phyloP scores from a whole-genome alignment of 2,797 vertebrate genomes.

The Enteromius paludinosus region DNA sequence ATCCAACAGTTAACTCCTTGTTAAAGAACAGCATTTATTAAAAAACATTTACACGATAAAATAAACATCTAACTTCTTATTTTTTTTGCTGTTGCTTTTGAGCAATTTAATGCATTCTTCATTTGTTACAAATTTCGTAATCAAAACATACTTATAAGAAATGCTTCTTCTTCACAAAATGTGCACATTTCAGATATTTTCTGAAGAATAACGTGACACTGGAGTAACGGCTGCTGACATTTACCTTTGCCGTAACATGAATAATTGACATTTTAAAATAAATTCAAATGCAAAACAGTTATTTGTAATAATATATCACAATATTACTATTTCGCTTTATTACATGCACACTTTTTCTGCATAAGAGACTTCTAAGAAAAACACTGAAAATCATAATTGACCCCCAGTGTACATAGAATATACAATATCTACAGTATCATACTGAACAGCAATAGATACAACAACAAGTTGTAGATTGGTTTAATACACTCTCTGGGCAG shows the following conservation, averaged over 20 bases:
- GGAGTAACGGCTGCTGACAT: neutral
- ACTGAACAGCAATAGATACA: constrained; percentile 7
- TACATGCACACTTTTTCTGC: neutral
- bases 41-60: neutral
- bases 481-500: constrained; percentile 1
- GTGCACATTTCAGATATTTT: neutral
- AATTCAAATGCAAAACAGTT: neutral
- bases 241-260: neutral
- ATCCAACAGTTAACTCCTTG: neutral
- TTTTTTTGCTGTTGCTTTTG: neutral
- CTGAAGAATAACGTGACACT: neutral
- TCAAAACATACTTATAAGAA: neutral
- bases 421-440: neutral
- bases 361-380: neutral
- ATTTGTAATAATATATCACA: neutral
- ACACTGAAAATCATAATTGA: neutral
- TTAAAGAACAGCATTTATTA: neutral
- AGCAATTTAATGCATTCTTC: neutral
- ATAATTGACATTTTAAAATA: neutral
- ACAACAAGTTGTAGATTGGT: neutral
- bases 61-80: neutral
- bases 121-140: neutral
- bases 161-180: neutral
- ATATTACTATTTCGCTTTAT: neutral
- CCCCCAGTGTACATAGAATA: neutral